phyloP scores from a whole-genome alignment of 2,113 vertebrate genomes.

The Aldabrachelys gigantea region DNA sequence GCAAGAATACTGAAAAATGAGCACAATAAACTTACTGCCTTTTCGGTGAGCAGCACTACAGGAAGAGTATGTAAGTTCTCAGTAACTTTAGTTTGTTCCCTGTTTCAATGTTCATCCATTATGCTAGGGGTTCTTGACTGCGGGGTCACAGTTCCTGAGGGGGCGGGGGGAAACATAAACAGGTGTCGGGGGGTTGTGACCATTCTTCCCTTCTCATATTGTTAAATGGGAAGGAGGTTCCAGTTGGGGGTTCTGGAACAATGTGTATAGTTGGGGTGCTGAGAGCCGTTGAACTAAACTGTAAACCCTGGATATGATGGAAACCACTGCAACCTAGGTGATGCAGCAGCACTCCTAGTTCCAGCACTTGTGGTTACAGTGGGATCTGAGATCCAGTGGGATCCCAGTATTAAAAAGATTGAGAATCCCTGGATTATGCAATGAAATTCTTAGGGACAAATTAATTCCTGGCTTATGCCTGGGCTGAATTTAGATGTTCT shows the following conservation, averaged over 20 bases:
- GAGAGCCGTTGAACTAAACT: too few species aligned
- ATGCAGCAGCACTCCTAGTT: too few species aligned
- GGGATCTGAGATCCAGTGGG: not conserved
- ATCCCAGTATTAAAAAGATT: not conserved
- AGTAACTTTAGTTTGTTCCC: constrained; percentile 36
- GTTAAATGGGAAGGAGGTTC: not conserved
- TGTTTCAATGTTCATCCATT: not conserved
- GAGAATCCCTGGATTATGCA: not conserved
- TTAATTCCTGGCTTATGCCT: not conserved
- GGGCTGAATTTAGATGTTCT: not conserved
- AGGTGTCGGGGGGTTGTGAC: not conserved
- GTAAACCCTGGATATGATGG: too few species aligned
- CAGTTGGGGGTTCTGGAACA: not conserved
- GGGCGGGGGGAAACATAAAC: not conserved
- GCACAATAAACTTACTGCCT: not conserved
- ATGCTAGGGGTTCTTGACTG: not conserved
- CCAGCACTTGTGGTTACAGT: too few species aligned
- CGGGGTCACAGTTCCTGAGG: not conserved
- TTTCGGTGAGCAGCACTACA: constrained; percentile 47
- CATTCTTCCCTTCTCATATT: not conserved
- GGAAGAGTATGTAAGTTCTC: constrained; percentile 66
- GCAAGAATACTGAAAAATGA: not conserved
- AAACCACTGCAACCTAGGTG: too few species aligned
- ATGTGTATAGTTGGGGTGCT: too few species aligned
- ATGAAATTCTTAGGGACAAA: not conserved